These are phyloP conservation scores for Opisthocomus hoazin DNA, from an alignment of 2,113 vertebrate genomes.

Conservation along the genomic window DNA sequence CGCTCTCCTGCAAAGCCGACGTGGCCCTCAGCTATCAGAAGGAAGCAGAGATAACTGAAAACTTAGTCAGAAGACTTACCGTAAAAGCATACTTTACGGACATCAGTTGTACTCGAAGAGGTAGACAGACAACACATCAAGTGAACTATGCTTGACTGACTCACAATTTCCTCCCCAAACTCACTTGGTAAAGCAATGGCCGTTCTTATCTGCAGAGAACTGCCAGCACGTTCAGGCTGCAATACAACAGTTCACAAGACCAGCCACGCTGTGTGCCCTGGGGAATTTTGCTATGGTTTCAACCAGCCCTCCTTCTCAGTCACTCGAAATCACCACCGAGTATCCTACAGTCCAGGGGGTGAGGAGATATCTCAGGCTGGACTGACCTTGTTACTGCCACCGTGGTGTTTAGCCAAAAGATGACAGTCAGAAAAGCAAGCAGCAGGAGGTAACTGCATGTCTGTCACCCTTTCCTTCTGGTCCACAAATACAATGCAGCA, in stretches of 20 bases:
- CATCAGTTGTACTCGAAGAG: neutral
- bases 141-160: neutral
- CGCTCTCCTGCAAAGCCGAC: neutral
- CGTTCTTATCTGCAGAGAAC: neutral
- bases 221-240: rapidly evolving
- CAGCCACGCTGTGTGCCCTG: rapidly evolving
- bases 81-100: neutral
- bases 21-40: neutral
- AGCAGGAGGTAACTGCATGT: neutral
- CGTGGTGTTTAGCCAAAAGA: neutral
- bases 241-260: neutral
- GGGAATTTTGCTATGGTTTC: neutral
- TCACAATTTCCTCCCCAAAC: neutral
- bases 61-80: neutral
- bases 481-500: neutral
- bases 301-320: neutral
- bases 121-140: neutral
- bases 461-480: neutral
- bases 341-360: rapidly evolving
- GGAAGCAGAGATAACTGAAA: neutral
- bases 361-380: neutral
- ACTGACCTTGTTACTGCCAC: neutral
- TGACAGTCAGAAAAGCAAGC: neutral
- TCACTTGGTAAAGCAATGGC: neutral
- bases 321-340: neutral